A percentile compares a stretch with the other conserved stretches of the same genome.
phyloP scores from a whole-genome alignment of 2,113 vertebrate genomes.

The Rhipidura dahli region DNA sequence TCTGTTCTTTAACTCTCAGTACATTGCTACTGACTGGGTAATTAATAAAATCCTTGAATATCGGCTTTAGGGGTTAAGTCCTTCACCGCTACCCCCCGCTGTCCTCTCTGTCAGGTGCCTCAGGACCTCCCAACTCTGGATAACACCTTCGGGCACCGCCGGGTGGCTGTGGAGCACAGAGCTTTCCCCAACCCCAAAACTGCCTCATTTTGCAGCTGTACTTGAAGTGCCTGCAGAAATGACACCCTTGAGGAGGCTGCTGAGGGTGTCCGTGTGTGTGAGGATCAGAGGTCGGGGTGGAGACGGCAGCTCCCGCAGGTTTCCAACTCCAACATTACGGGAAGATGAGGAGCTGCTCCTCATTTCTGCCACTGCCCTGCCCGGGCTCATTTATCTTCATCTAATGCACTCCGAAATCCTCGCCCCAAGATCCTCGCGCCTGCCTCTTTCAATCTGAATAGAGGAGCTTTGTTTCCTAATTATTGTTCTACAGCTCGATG shows the following conservation, averaged over 20 bases:
- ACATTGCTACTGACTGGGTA: neutral
- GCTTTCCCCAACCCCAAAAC: neutral
- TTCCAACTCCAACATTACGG: fast-evolving
- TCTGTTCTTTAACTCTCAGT: neutral
- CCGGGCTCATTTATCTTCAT: neutral
- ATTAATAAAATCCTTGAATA: neutral
- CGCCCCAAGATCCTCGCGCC: neutral
- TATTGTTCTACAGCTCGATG: neutral
- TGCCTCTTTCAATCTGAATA: neutral
- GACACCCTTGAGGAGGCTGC: neutral
- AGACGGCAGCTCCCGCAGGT: fast-evolving
- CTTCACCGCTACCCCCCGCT: fast-evolving
- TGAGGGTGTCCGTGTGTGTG: fast-evolving
- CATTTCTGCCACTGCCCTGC: neutral
- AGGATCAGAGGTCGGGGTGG: neutral
- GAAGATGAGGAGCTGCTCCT: neutral
- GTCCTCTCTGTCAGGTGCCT: neutral
- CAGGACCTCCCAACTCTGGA: fast-evolving
- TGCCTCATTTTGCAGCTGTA: neutral
- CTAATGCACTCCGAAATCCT: neutral
- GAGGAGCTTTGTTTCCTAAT: neutral
- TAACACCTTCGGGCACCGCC: fast-evolving
- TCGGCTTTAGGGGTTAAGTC: neutral
- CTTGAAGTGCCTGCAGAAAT: neutral
- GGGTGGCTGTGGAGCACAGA: neutral